Base-by-base conservation (phyloP, 2,113 vertebrate genomes). In the Benitochromis conjunctus region DNA sequence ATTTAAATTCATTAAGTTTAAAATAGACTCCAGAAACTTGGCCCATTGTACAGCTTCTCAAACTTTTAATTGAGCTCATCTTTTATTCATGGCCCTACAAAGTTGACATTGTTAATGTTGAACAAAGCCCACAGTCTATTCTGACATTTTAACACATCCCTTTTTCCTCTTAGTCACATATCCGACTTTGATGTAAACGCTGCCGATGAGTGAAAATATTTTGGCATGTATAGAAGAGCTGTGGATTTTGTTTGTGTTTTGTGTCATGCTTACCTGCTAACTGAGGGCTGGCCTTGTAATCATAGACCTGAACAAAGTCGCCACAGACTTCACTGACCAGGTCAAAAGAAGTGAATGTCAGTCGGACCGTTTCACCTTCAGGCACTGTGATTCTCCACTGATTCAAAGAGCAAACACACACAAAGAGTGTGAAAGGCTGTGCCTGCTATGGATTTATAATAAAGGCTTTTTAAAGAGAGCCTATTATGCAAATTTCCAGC, bases 301-400 rank as follows among this genome's bases (percentile, higher is more conserved):
- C 96, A 31, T 91, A 97, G 74, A 97, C 91, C 82, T 96, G 92
- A 46, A 97, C 94, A 79, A 90, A 95, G 81, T 97, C 96, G 56
- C 92, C 92, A 55, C 96, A 97, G 82, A 85, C 91, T 24, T 95
- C 94, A 3, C 94, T 94, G 31, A 95, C 92, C 80, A 97, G 92
- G 86, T 97, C 94, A 84, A 97, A 97, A 13, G 84, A 84, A 13
- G 88, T 94, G 64, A 97, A 96, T 2, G 94, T 95, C 80, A 97
- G 90, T 55, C 79, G 93, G 76, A 97, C 86, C 58, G 12, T 92
- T 71, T 96, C 83, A 3, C 93, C 91, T 69, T 91, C 80, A 12
- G 95, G 92, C 24, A 96, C 96, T 1, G 83, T 91, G 71, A 97
- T 94, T 58, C n/a, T 94, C 93, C 92, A 93, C 91, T 95, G 88